A percentile compares a stretch with the other conserved stretches of the same genome.
phyloP scores from a whole-genome alignment of 2,797 vertebrate species.

The Hypotaenidia okinawae region DNA sequence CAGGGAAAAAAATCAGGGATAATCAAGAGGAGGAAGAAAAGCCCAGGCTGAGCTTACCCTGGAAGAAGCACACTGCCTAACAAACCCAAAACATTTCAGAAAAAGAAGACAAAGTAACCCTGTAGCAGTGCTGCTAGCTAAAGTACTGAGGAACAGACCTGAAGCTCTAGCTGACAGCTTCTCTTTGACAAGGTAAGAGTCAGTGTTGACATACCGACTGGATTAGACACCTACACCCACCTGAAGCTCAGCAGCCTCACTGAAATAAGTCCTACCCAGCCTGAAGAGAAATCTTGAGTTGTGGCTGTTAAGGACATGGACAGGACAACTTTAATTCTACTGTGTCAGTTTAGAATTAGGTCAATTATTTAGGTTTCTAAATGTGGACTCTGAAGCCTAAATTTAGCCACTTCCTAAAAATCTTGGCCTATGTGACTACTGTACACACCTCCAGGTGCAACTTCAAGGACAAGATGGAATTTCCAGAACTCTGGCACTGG shows the following conservation, averaged over 20 bases:
- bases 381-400: neutral
- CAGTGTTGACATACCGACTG: neutral
- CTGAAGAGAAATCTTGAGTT: neutral
- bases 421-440: neutral
- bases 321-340: neutral
- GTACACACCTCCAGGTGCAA: neutral
- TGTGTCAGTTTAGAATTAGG: conserved; percentile 27
- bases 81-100: neutral
- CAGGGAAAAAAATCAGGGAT: neutral
- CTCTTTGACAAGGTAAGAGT: neutral
- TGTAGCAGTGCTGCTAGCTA: neutral
- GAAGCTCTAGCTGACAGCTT: neutral
- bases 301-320: neutral
- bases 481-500: neutral
- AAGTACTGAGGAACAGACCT: neutral
- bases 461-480: conserved; percentile 3
- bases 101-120: neutral
- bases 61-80: neutral
- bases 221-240: neutral
- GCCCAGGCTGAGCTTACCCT: neutral
- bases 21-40: neutral
- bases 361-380: conserved; percentile 23
- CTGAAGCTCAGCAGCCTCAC: neutral
- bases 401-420: conserved; percentile 19
- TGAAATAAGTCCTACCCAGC: neutral